Evolutionary conservation across 2,888 invertebrate genomes (phyloP), one percentile per base, ranked within the genome.

Genomic region (Drosophila putrida): DNA sequence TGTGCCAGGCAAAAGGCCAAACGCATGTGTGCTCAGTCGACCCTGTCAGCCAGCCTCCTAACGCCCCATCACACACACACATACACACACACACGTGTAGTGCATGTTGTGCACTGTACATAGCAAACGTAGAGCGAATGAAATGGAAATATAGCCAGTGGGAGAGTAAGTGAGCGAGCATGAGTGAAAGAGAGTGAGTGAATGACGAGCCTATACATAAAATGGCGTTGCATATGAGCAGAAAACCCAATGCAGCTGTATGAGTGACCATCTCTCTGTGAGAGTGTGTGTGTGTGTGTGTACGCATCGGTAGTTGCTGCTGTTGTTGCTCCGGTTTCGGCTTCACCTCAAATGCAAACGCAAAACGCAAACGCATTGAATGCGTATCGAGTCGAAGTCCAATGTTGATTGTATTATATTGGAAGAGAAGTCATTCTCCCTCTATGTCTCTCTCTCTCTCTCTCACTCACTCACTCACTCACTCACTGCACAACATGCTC

Each of bases 341-440:
- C 55, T 68, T 63, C 69, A 72, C 68, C 71, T 85, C 69, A 73
- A 80, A 85, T 55, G 74, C 78, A 79, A 78, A 80, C 62, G 65
- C 72, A 80, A 79, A 78, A 80, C 62, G 65, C 72, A 80, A 80
- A 84, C 78, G 72, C 87, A 88, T 88, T 87, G 83, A 83, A 88
- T 87, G 82, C 84, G 84, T 88, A 83, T 83, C 84, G 83, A 83
- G 79, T 69, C 87, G 61, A 68, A 77, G 82, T 68, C 86, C 61
- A 84, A 88, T 81, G 78, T 72, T 90, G 87, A 89, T 89, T 87
- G 90, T 85, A 82, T 89, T 89, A 82, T 89, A 90, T 84, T 84
- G 87, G 71, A 59, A 80, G 69, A 60, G 46, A 43, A 53, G 58
- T 25, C n/a, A 9, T 20, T 33, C 50, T 38, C 6, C n/a, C 41